Percentiles rank a stretch among this genome's conserved stretches.
Evolutionary conservation across 2,797 vertebrate genomes (phyloP).

Genomic region (Poliocrania exsul): DNA sequence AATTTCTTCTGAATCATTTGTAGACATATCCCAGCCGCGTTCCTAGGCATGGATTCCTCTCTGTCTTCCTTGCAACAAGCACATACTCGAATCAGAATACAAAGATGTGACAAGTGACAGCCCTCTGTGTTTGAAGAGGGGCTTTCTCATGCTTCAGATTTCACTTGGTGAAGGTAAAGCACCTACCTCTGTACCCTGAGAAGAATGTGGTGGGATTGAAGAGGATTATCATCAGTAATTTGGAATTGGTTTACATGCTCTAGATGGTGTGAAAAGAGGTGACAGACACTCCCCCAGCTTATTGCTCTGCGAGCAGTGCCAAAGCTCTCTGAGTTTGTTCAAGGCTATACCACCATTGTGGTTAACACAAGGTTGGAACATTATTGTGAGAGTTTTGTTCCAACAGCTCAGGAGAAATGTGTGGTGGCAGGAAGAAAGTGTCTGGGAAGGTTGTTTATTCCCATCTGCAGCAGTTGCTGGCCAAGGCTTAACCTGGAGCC

Average conservation of each 20-base stretch:
- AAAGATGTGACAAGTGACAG: neutral
- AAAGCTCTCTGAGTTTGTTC: rapidly evolving
- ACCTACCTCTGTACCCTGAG: too few species aligned
- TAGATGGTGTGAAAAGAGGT: neutral
- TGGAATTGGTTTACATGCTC: neutral
- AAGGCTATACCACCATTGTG: neutral
- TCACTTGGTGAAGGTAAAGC: neutral
- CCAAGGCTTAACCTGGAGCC: neutral
- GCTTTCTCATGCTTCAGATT: neutral
- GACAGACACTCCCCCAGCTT: neutral
- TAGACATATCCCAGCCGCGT: neutral
- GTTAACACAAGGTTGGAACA: neutral
- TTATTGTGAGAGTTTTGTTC: neutral
- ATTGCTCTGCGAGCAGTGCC: neutral
- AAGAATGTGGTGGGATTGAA: neutral
- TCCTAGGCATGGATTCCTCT: neutral
- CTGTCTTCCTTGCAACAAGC: neutral
- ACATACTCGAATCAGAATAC: neutral
- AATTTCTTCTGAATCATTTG: neutral
- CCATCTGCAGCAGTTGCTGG: neutral
- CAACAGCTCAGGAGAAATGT: neutral
- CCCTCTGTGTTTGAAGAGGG: neutral
- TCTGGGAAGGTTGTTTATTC: neutral
- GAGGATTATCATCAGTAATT: neutral
- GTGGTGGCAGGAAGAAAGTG: neutral